phyloP scores from a whole-genome alignment of 2,888 invertebrate genomes.

The Ectemnius lituratus region DNA sequence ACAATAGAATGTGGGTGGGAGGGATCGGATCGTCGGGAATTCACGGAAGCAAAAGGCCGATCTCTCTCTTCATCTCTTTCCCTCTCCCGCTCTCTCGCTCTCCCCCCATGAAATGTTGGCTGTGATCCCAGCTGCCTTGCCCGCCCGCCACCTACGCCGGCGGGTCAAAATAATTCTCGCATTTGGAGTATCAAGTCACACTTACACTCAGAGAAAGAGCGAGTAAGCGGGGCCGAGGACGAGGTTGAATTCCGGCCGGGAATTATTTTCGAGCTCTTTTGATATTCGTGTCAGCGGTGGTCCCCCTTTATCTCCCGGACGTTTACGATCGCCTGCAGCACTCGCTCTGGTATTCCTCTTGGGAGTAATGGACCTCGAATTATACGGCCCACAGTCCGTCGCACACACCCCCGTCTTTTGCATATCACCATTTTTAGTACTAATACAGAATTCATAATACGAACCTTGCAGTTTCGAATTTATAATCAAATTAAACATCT shows the following conservation, averaged over 20 bases:
- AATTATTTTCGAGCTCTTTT: conserved; percentile 48
- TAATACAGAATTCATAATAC: too few relatives aligned
- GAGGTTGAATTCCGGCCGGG: conserved; percentile 16
- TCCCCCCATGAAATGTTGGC: conserved; percentile 45
- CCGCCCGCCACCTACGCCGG: conserved; percentile 28
- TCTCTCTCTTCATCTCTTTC: conserved; percentile 19
- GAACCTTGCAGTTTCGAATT: too few relatives aligned
- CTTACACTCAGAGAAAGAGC: background rate
- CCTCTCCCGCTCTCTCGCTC: too few relatives aligned
- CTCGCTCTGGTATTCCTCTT: too few relatives aligned
- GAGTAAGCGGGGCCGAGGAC: conserved; percentile 7
- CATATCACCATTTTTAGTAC: too few relatives aligned
- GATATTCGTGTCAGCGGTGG: conserved; percentile 39
- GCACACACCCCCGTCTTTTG: background rate
- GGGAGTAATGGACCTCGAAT: conserved; percentile 23
- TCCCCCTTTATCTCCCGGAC: background rate
- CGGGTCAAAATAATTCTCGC: conserved; percentile 51
- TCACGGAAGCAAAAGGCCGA: conserved; percentile 53
- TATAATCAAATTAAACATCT: too few relatives aligned
- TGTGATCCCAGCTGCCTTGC: conserved; percentile 52
- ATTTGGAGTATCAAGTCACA: conserved; percentile 45
- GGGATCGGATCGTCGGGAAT: conserved; percentile 53
- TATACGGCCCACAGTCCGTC: conserved; percentile 33
- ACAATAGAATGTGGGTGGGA: conserved; percentile 25
- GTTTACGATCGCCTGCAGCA: background rate